Conservation (phyloP, 2,888 invertebrate genomes). For the Cryptus viduatorius region DNA sequence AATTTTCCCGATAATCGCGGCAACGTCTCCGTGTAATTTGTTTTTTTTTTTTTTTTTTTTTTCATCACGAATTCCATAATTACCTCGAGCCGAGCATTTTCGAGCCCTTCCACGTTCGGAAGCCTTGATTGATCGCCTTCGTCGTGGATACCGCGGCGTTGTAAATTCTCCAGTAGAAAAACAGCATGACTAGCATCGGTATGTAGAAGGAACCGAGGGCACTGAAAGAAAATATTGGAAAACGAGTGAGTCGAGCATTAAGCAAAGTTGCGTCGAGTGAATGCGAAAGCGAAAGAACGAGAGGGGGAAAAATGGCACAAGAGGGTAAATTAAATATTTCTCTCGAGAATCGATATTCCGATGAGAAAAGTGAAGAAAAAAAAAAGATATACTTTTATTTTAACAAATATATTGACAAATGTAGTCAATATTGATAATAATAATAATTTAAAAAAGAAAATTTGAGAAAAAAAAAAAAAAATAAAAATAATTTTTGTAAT, state of each 20-base stretch:
- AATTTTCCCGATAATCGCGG: too few species aligned
- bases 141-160: constrained; percentile 96
- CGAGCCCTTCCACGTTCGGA: constrained; percentile 93
- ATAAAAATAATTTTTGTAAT: not conserved
- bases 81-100: constrained; percentile 84
- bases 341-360: constrained; percentile 11
- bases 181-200: constrained; percentile 98
- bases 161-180: constrained; percentile 99
- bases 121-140: constrained; percentile 96
- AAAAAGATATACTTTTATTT: not conserved
- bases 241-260: not conserved
- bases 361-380: not conserved
- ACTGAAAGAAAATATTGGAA: constrained; percentile 85
- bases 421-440: too few species aligned
- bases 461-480: not conserved
- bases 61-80: not conserved
- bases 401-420: not conserved
- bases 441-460: too few species aligned
- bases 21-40: too few species aligned
- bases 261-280: constrained; percentile 1
- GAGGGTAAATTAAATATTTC: not conserved
- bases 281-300: constrained; percentile 16
- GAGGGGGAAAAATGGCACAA: not conserved
- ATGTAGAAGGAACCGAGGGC: constrained; percentile 99
- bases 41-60: too few species aligned